These are phyloP conservation scores for Ranitomeya variabilis DNA, from an alignment of 2,113 vertebrate genomes.

Conservation along the genomic window DNA sequence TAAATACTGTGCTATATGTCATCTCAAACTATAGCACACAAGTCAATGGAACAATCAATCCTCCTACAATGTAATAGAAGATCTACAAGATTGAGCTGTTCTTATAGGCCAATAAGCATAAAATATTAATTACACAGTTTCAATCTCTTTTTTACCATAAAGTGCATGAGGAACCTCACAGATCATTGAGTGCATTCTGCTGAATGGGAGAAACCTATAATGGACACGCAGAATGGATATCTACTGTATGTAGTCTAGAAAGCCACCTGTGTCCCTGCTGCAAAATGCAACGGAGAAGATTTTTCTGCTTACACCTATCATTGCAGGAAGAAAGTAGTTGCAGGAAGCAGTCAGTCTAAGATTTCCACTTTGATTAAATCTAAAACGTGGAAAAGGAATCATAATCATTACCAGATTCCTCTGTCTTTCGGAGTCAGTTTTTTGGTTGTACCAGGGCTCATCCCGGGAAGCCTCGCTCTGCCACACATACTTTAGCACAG, in stretches of 20 bases:
- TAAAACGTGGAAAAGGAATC: not conserved
- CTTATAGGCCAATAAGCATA: not conserved
- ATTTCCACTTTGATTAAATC: not conserved
- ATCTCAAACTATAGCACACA: not conserved
- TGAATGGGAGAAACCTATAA: not conserved
- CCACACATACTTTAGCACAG: constrained; percentile 89
- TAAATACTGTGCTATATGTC: not conserved
- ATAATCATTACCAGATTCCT: constrained; percentile 80
- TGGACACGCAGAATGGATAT: not conserved
- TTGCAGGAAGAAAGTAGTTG: too few relatives aligned
- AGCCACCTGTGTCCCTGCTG: not conserved
- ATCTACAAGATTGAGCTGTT: not conserved
- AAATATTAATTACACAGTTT: not conserved
- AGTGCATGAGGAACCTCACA: not conserved
- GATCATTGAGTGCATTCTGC: not conserved
- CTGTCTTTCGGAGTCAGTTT: constrained; percentile 83
- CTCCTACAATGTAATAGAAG: not conserved
- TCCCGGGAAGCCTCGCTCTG: constrained; percentile 86
- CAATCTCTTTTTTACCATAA: not conserved
- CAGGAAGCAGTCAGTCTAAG: not conserved
- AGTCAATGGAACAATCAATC: not conserved
- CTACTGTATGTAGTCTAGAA: not conserved
- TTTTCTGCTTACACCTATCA: not conserved
- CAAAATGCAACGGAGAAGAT: not conserved
- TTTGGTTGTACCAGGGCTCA: constrained; percentile 93